Percentiles rank a stretch among this genome's conserved stretches.
Evolutionary conservation across 1,140 invertebrate genomes (phyloP).

Genomic region (Trichonephila inaurata): DNA sequence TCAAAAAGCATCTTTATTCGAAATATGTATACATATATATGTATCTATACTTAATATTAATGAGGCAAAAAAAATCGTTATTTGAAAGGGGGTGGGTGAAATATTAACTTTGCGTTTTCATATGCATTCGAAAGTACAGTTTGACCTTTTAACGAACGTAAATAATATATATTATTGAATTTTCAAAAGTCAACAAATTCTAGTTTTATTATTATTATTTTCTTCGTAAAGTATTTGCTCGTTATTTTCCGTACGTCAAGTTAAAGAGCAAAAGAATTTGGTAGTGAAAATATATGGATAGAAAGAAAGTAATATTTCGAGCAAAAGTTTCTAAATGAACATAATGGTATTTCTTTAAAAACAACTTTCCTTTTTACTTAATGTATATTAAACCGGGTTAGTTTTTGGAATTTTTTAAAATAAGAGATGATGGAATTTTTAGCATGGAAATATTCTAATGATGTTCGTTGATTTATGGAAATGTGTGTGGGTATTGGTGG

Average conservation of each 20-base stretch:
- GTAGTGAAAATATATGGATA: neutral
- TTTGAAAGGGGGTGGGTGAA: neutral
- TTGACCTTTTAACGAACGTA: constrained; percentile 20
- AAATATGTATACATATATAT: neutral
- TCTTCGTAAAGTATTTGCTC: neutral
- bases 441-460: too few species aligned
- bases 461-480: too few species aligned
- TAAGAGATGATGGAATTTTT: too few species aligned
- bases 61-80: neutral
- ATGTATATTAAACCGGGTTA: too few species aligned
- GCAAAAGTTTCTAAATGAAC: neutral
- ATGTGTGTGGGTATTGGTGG: too few species aligned
- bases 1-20: neutral
- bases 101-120: neutral
- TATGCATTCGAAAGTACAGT: neutral
- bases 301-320: neutral
- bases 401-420: too few species aligned
- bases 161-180: constrained; percentile 15
- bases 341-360: neutral
- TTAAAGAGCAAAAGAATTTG: neutral
- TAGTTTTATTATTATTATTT: too few species aligned
- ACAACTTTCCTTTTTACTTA: too few species aligned
- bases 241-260: neutral
- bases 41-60: neutral
- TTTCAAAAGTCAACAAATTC: neutral